Base-by-base conservation (phyloP, 1,140 invertebrate genomes). In the Drosophila tani region DNA sequence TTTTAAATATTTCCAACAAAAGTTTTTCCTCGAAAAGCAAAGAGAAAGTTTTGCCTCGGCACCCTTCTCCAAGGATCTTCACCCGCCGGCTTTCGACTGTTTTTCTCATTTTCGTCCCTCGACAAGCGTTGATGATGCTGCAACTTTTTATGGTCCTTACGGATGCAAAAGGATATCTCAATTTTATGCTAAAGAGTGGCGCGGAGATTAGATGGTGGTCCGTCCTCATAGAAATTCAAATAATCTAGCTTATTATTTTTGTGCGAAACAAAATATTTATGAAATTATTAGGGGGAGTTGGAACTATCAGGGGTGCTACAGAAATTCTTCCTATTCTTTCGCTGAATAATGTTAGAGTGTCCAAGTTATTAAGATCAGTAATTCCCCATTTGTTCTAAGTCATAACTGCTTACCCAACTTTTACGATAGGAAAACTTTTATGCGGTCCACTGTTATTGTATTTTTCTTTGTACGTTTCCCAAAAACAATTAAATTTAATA, bases 1-100 rank as follows among this genome's bases (percentile, higher is more conserved):
- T 63, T 85, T 87, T 79, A 87, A 87, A 85, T 85, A 82, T 87
- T 86, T 87, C 70, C 75, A 66, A 65, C 68, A 82, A 86, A 86
- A 79, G 59, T 76, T 76, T 50, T 57, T 38, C 15, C 45, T 32
- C 29, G 14, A 47, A 50, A 67, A 66, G 80, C 80, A 75, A 71
- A 65, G 49, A 67, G 68, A 79, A 79, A 87, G 77, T 77, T 86
- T 86, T 81, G 12, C 32, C 32, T 35, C 29, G 7, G 8, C 27
- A 40, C 47, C 64, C 21, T 55, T 55, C 49, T 55, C 64, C 49
- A 21, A 55, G 55, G 24, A 50, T 46, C 29, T 50, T 27, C 41
- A 5, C 55, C 19, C 21, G 2, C 53, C 43, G 14, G 27, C 27
- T 29, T 47, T 17, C 55, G 27, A 27, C 40, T 55, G 38, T 40